Evolutionary conservation across 2,888 invertebrate genomes (phyloP).

Genomic region (Dynastes maya): DNA sequence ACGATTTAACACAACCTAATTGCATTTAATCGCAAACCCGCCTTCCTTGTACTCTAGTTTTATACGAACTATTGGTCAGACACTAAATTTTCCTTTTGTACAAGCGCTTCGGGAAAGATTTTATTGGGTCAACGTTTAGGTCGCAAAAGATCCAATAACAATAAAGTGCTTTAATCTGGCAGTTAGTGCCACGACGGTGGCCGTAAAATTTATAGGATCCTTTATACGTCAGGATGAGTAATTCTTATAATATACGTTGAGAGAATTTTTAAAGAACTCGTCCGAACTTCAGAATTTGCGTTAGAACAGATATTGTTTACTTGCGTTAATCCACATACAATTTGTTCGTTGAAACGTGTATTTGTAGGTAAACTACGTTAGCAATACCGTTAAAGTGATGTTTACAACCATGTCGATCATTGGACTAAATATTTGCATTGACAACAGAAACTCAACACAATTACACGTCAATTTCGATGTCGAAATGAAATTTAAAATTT

Average conservation of each 20-base stretch:
- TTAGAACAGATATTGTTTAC: too few species aligned
- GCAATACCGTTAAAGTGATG: too few species aligned
- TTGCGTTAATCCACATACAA: too few species aligned
- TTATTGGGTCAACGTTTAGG: slow-evolving; percentile 42
- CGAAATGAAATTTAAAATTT: too few species aligned
- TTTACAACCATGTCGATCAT: too few species aligned
- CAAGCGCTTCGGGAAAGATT: not conserved
- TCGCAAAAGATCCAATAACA: slow-evolving; percentile 46
- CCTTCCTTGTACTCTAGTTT: too few species aligned
- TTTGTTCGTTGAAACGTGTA: too few species aligned
- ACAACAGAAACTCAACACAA: too few species aligned
- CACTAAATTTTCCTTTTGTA: slow-evolving; percentile 4
- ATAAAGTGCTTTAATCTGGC: slow-evolving; percentile 46
- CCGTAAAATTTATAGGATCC: slow-evolving; percentile 40
- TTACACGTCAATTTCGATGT: too few species aligned
- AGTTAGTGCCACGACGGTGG: slow-evolving; percentile 35
- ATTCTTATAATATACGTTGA: slow-evolving; percentile 28
- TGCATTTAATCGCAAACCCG: too few species aligned
- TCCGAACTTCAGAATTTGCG: not conserved
- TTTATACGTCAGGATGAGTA: slow-evolving; percentile 34
- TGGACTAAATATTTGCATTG: too few species aligned
- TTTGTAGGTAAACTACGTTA: too few species aligned
- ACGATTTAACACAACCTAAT: not conserved
- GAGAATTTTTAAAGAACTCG: slow-evolving; percentile 19
- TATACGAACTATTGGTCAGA: not conserved